Conservation (phyloP, 2,113 vertebrate genomes). For the Xiphorhynchus elegans region DNA sequence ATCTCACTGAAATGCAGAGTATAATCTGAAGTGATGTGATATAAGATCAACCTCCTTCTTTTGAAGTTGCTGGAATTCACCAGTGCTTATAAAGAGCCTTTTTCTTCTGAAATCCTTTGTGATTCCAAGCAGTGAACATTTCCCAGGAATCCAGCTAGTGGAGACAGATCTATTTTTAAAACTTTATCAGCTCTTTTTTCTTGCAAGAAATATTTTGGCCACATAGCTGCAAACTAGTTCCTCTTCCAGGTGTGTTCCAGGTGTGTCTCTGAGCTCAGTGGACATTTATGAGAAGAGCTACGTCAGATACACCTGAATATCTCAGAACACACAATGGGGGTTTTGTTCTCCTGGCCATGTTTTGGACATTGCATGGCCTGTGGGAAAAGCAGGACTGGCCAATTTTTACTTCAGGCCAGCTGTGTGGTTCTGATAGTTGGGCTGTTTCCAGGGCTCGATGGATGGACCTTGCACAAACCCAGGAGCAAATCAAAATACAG, state of each 20-base stretch:
- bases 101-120: background rate
- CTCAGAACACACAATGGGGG: background rate
- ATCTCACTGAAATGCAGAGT: background rate
- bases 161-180: background rate
- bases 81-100: background rate
- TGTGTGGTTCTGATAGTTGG: background rate
- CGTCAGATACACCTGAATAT: background rate
- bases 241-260: background rate
- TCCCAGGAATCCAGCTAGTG: background rate
- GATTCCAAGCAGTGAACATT: background rate
- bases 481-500: constrained; percentile 10
- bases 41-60: background rate
- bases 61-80: background rate
- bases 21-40: background rate
- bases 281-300: background rate
- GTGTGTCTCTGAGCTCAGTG: background rate
- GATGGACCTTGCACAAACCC: background rate
- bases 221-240: background rate
- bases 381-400: background rate
- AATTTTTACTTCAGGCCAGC: background rate
- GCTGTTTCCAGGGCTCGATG: background rate
- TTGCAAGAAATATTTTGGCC: background rate
- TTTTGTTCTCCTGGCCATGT: background rate
- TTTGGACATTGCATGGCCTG: background rate
- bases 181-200: background rate